Evolutionary conservation across 2,888 invertebrate species (phyloP), one percentile per base, ranked within the genome.

Genomic region (Balanococcus diminutus): DNA sequence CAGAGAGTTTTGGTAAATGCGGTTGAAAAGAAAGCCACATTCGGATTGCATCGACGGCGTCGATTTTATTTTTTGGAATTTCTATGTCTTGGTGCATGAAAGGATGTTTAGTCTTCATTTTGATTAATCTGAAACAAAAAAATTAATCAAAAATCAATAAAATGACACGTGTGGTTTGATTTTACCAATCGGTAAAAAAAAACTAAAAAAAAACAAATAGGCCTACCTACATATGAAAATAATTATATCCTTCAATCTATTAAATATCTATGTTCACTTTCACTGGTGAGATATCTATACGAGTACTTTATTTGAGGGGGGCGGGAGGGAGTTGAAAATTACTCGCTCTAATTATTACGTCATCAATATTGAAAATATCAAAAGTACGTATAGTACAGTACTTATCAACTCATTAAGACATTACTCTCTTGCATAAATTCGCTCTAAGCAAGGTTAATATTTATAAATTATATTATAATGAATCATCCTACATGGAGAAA

Each of bases 31-130:
- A 86, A 22, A 89, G 87, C 93, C 93, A 93, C 87, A 91, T 91
- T 88, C 91, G 91, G 61, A 93, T 90, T 89, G 92, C 91, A 87
- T 91, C 91, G 51, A 93, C 89, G 86, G 93, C 93, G 36, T 92
- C 92, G 5, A 92, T 92, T 87, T 91, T 90, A 0, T 91, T 92
- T 67, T 92, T 91, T 0, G 93, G 92, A 51, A 86, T 86, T 19
- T 91, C 90, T 87, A 92, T 91, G 87, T 92, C 89, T 11, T 92
- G 92, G 86, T 91, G 91, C 87, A 92, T 89, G 89, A 93, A 93
- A 31, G 93, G 93, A 88, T 93, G 93, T 88, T 85, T 88, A 87
- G 61, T 87, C 87, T 88, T 88, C 87, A 87, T 88, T 22, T 86
- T 87, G 46, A 2, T 19, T 6, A 31, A 72, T 72, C 72, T 72